These are phyloP conservation scores for Sicus ferrugineus DNA, from an alignment of 2,888 invertebrate species.

Conservation along the genomic window DNA sequence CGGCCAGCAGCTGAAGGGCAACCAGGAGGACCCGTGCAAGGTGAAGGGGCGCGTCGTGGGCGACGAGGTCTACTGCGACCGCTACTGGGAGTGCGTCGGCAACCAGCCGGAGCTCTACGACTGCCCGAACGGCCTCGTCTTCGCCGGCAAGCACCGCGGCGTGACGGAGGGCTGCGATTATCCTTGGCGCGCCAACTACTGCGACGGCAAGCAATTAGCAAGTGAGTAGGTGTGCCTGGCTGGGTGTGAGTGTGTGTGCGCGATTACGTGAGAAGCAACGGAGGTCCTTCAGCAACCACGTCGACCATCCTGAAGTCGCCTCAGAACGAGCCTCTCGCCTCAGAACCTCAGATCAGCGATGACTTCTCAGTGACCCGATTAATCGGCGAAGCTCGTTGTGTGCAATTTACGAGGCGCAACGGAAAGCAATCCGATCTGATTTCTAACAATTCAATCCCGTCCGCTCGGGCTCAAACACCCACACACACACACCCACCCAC, in stretches of 20 bases:
- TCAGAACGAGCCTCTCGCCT: too few species aligned
- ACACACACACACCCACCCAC: neutral
- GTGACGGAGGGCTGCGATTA: constrained; percentile 91
- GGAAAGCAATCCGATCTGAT: constrained; percentile 34
- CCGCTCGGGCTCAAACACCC: neutral
- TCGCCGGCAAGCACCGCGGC: constrained; percentile 86
- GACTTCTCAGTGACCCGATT: constrained; percentile 18
- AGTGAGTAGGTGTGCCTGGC: constrained; percentile 68
- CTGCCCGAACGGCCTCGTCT: constrained; percentile 90
- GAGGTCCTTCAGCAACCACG: too few species aligned
- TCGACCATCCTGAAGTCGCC: too few species aligned
- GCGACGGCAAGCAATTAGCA: constrained; percentile 81
- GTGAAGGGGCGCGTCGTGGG: constrained; percentile 77
- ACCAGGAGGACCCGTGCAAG: constrained; percentile 82
- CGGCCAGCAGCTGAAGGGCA: constrained; percentile 50
- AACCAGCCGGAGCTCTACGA: constrained; percentile 85
- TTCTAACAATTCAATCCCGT: constrained; percentile 25
- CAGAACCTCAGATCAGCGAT: neutral
- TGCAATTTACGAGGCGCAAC: constrained; percentile 34
- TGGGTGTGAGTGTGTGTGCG: neutral
- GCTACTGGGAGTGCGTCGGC: constrained; percentile 83
- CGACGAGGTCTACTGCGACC: constrained; percentile 83
- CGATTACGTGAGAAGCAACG: neutral
- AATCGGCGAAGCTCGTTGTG: neutral
- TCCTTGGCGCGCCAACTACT: constrained; percentile 88